Evolutionary conservation across 1,140 invertebrate species (phyloP).

Genomic region (Dinoponera quadriceps): DNA sequence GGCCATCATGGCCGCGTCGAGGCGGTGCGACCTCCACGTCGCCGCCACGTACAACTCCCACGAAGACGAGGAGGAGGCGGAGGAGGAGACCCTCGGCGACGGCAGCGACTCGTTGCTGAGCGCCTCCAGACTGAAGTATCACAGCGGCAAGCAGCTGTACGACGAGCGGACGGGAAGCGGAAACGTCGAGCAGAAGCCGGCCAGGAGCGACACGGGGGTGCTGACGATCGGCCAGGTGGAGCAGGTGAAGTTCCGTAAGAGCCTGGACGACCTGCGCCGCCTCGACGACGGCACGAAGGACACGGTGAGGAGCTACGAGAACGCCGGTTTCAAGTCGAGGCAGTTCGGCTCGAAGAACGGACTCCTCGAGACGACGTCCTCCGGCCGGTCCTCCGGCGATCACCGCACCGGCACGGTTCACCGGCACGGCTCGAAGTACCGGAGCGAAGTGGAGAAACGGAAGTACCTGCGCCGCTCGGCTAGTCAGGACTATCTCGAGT

Average conservation of each 20-base stretch:
- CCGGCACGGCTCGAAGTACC: conserved; percentile 67
- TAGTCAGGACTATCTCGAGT: conserved; percentile 71
- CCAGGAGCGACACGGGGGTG: conserved; percentile 1
- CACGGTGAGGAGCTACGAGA: conserved; percentile 67
- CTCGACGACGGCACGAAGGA: conserved; percentile 45
- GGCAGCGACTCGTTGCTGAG: conserved; percentile 90
- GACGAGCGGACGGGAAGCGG: conserved; percentile 51
- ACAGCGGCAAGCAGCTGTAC: conserved; percentile 73
- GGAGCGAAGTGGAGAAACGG: conserved; percentile 75
- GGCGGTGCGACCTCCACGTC: conserved; percentile 73
- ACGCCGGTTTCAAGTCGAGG: conserved; percentile 18
- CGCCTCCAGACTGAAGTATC: conserved; percentile 87
- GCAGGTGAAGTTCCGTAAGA: conserved; percentile 51
- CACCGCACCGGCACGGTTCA: conserved; percentile 77
- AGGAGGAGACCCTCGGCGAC: conserved; percentile 89
- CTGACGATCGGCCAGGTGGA: conserved; percentile 16
- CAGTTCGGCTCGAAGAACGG: conserved; percentile 62
- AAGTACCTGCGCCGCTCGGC: conserved; percentile 70
- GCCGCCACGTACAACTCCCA: conserved; percentile 79
- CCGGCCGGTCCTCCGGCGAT: conserved; percentile 39
- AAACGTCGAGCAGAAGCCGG: conserved; percentile 41
- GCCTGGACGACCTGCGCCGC: conserved; percentile 48
- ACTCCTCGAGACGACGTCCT: conserved; percentile 57
- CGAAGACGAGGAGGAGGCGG: conserved; percentile 86
- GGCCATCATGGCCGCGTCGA: conserved; percentile 77